Evolutionary conservation across 2,113 vertebrate species (phyloP).

Genomic region (Alosa alosa): DNA sequence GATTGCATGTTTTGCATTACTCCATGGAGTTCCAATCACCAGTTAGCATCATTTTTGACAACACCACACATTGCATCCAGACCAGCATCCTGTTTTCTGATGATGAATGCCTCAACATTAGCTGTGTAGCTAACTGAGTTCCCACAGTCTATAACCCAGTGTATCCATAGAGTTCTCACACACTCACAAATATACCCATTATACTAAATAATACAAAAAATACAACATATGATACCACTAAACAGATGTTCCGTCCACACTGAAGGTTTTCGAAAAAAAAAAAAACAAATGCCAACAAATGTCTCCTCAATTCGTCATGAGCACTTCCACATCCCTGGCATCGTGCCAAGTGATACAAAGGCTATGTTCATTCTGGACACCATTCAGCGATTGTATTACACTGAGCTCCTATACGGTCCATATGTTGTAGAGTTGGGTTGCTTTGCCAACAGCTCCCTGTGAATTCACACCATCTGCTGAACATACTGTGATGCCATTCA

Average conservation of each 20-base stretch:
- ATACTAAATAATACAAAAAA: not conserved
- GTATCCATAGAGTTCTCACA: not conserved
- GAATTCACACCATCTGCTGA: conserved; percentile 17
- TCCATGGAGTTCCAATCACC: not conserved
- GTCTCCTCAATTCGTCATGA: conserved; percentile 7
- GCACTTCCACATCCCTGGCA: not conserved
- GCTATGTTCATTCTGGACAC: conserved; percentile 14
- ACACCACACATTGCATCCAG: not conserved
- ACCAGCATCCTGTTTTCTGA: not conserved
- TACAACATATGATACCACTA: not conserved
- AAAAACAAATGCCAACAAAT: not conserved
- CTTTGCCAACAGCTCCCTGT: conserved; percentile 2
- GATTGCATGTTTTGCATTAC: not conserved
- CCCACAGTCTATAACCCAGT: conserved; percentile 1
- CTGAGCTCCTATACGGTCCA: not conserved
- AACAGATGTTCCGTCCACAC: not conserved
- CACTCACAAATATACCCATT: not conserved
- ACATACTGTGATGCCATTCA: conserved; percentile 12
- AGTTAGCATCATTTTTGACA: not conserved
- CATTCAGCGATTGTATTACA: not conserved
- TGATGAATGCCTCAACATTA: not conserved
- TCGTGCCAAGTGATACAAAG: not conserved
- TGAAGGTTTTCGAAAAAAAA: not conserved
- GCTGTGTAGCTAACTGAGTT: conserved; percentile 9
- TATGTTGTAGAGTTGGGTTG: not conserved